Percentiles rank a stretch among this genome's conserved stretches.
Conservation (phyloP, 2,888 invertebrate species). For the Drosophila cracens region DNA sequence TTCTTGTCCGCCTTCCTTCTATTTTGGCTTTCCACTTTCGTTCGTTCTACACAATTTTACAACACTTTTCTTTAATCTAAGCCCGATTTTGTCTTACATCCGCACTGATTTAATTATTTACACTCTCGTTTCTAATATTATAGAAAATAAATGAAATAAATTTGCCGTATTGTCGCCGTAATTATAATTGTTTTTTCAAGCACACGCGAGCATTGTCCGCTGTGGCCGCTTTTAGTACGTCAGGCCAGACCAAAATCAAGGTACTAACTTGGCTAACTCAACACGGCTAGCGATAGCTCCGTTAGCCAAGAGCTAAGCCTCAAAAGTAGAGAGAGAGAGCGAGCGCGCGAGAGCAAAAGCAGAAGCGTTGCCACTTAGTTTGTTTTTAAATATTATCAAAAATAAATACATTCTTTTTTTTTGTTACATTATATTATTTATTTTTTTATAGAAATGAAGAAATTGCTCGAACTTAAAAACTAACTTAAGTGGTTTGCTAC, state of each 20-base stretch:
- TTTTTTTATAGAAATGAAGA: constrained; percentile 19
- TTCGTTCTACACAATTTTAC: constrained; percentile 64
- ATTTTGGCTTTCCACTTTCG: constrained; percentile 59
- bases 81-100: constrained; percentile 17
- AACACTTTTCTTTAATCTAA: constrained; percentile 54
- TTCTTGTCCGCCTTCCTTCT: constrained; percentile 61
- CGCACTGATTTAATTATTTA: constrained; percentile 25
- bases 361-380: constrained; percentile 41
- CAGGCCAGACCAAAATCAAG: constrained; percentile 65
- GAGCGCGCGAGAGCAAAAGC: constrained; percentile 11
- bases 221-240: constrained; percentile 65
- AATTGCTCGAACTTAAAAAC: constrained; percentile 33
- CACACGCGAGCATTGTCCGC: constrained; percentile 74
- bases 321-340: constrained; percentile 22
- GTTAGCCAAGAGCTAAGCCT: constrained; percentile 63
- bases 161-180: constrained; percentile 53
- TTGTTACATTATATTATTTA: constrained; percentile 10
- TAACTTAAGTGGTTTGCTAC: constrained; percentile 17
- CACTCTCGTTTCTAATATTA: constrained; percentile 36
- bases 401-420: neutral
- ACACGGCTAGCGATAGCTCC: constrained; percentile 55
- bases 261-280: constrained; percentile 72
- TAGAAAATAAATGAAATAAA: constrained; percentile 52
- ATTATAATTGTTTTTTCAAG: constrained; percentile 41
- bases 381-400: neutral